Conservation (phyloP, 2,888 invertebrate genomes). For the Oegoconia quadripuncta region DNA sequence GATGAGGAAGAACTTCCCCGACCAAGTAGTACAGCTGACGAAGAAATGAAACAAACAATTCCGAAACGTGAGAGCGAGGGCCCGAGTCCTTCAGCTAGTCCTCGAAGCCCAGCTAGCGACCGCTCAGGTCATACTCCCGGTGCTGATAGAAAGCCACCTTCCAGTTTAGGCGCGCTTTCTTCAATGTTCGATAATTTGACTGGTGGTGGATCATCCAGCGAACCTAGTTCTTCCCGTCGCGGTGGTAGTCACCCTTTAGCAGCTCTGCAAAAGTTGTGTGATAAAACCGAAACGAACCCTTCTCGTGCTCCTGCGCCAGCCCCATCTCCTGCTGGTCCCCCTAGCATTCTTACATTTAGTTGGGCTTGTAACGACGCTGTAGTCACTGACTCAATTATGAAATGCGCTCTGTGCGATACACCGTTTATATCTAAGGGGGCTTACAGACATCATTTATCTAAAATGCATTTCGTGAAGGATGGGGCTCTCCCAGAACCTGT, state of each 20-base stretch:
- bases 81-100: conserved; percentile 80
- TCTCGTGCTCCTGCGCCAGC: conserved; percentile 75
- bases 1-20: conserved; percentile 79
- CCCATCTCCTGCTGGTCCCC: conserved; percentile 83
- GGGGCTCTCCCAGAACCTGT: conserved; percentile 90
- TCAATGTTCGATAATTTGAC: conserved; percentile 94
- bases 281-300: conserved; percentile 92
- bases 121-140: conserved; percentile 86
- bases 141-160: conserved; percentile 80
- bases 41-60: conserved; percentile 54
- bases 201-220: conserved; percentile 67
- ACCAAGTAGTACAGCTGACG: conserved; percentile 56
- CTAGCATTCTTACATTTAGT: conserved; percentile 93
- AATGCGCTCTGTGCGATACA: conserved; percentile 96
- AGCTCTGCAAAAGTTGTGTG: conserved; percentile 96
- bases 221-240: conserved; percentile 81
- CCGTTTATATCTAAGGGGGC: conserved; percentile 98
- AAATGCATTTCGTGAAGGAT: conserved; percentile 97
- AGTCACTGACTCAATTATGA: conserved; percentile 93
- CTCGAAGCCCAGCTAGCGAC: conserved; percentile 88
- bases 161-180: conserved; percentile 89
- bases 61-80: conserved; percentile 77
- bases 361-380: conserved; percentile 97
- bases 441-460: conserved; percentile 96
- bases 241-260: conserved; percentile 94